Base-by-base conservation (phyloP, 2,888 invertebrate species). In the Hipparchia semele region DNA sequence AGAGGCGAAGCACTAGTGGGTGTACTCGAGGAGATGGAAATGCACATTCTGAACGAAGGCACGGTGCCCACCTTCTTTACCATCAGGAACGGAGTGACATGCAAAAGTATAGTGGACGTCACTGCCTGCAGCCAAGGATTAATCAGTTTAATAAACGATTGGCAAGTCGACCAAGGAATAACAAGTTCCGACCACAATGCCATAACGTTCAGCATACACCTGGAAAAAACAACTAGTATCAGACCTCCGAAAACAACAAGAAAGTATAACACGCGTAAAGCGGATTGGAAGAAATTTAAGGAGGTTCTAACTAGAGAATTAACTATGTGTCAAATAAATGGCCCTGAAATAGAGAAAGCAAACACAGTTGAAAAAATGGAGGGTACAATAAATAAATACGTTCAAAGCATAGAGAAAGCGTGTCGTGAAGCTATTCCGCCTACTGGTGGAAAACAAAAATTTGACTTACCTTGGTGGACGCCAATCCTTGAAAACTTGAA, bases 1-100 rank as follows among this genome's bases (percentile, higher is more conserved):
- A 73, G 77, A 53, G 80, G 80, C 33, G 73, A 71, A 45, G 68
- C 61, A 1, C 5, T 77, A 4, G 6, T 13, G 0, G 73, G 72
- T 0, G 6, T 54, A 0, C 9, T 77, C 0, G 66, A 59, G 0
- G 77, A 77, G 13, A 6, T 73, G 1, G 46, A 53, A 0, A 49
- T 74, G 12, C 49, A 72, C 9, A 23, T 75, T 1, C 54, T 73
- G 0, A 77, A 75, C 64, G 45, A 12, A 1, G 76, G 73, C 0
- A 23, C 66, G 1, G 54, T 49, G 1, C 76, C 76, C 0, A 76
- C 76, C 6, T 76, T 72, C 9, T 68, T 69, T n/a, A 73, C 71
- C 4, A 49, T 70, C 1, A 70, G 77, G 46, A 74, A 77, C 0
- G 70, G 69, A 0, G 65, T 9, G 5, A n/a, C 53, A 2, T 74